These are phyloP conservation scores for Mus pahari DNA, from an alignment of 2,113 vertebrate genomes.

Conservation along the genomic window DNA sequence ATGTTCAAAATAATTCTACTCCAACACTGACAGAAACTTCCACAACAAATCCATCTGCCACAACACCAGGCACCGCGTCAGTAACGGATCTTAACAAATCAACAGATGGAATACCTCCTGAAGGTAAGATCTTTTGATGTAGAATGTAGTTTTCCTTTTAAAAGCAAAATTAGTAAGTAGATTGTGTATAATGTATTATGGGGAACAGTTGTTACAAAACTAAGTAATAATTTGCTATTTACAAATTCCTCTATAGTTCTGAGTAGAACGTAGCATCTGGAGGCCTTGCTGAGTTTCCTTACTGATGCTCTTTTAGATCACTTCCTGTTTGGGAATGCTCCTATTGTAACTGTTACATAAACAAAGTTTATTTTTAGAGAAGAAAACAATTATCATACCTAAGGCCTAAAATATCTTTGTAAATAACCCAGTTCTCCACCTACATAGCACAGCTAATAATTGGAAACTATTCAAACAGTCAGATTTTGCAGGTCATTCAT, in stretches of 20 bases:
- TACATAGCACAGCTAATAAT: not conserved
- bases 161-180: slow-evolving; percentile 25
- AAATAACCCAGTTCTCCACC: not conserved
- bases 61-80: rapidly evolving
- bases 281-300: not conserved
- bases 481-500: not conserved
- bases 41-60: rapidly evolving
- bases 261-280: not conserved
- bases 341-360: slow-evolving; percentile 56
- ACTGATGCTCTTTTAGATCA: not conserved
- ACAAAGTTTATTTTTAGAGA: slow-evolving; percentile 66
- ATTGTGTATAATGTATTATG: not conserved
- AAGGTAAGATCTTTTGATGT: slow-evolving; percentile 36
- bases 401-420: slow-evolving; percentile 44
- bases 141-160: not conserved
- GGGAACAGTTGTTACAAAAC: not conserved
- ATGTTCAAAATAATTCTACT: rapidly evolving
- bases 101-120: rapidly evolving
- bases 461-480: not conserved
- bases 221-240: not conserved
- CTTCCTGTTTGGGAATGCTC: slow-evolving; percentile 46
- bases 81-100: rapidly evolving
- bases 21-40: rapidly evolving
- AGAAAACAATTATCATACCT: slow-evolving; percentile 30
- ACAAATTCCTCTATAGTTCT: not conserved